These are phyloP conservation scores for Stomatorhinus walkeri DNA, from an alignment of 2,797 vertebrate species.

Conservation along the genomic window DNA sequence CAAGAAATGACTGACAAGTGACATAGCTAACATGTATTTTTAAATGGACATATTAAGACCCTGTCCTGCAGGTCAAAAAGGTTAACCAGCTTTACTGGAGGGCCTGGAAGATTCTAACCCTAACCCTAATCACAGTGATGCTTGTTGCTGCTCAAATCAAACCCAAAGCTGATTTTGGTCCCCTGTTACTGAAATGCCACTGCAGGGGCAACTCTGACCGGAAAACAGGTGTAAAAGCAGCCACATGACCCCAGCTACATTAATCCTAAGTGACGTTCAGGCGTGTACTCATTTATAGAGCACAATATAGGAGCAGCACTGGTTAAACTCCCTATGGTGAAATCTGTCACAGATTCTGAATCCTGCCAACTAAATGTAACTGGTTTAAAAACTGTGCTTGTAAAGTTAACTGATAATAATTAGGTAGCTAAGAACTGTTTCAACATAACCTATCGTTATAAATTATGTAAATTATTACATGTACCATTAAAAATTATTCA, in stretches of 20 bases:
- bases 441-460: neutral
- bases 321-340: neutral
- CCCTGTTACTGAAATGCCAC: neutral
- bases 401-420: neutral
- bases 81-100: neutral
- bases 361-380: neutral
- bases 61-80: neutral
- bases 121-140: neutral
- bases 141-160: neutral
- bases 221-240: neutral
- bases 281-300: neutral
- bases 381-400: neutral
- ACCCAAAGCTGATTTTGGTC: neutral
- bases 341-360: neutral
- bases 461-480: neutral
- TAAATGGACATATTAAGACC: neutral
- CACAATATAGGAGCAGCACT: neutral
- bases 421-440: neutral
- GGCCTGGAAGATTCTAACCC: neutral
- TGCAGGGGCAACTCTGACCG: neutral
- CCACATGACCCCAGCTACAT: neutral
- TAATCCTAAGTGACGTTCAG: neutral
- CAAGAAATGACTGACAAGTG: neutral
- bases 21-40: neutral
- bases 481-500: neutral